Conservation (phyloP, 2,888 invertebrate genomes). For the Pegoplata infirma region DNA sequence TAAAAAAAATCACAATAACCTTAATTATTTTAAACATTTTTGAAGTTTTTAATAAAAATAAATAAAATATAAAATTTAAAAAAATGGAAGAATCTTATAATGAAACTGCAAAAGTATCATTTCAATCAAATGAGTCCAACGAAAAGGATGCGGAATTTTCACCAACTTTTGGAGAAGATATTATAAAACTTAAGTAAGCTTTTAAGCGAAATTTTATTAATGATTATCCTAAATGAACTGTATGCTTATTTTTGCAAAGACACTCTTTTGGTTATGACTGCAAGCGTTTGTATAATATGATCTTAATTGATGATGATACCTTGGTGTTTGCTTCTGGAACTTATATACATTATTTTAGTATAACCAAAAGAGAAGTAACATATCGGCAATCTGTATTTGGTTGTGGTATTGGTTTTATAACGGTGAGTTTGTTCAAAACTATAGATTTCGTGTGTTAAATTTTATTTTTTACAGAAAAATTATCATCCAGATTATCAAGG, state of each 20-base stretch:
- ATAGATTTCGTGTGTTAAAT: not conserved
- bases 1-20: not conserved
- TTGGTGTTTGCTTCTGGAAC: constrained; percentile 91
- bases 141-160: constrained; percentile 62
- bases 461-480: constrained; percentile 80
- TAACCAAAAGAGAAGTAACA: constrained; percentile 82
- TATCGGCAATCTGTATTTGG: constrained; percentile 88
- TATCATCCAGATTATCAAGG: constrained; percentile 81
- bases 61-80: constrained; percentile 1
- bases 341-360: constrained; percentile 86
- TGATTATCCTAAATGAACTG: constrained; percentile 30
- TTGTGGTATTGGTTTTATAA: constrained; percentile 88
- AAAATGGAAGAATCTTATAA: constrained; percentile 62
- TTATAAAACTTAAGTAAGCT: constrained; percentile 70
- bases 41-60: constrained; percentile 40
- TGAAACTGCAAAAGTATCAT: constrained; percentile 14
- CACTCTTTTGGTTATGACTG: constrained; percentile 93
- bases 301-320: constrained; percentile 85
- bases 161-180: constrained; percentile 67
- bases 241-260: too few species aligned
- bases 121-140: constrained; percentile 52
- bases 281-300: constrained; percentile 87
- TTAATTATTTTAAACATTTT: too few species aligned
- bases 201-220: not conserved
- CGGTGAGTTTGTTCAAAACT: constrained; percentile 76